Percentiles rank a stretch among this genome's conserved stretches.
phyloP scores from a whole-genome alignment of 2,888 invertebrate genomes.

The Microctonus hyperodae region DNA sequence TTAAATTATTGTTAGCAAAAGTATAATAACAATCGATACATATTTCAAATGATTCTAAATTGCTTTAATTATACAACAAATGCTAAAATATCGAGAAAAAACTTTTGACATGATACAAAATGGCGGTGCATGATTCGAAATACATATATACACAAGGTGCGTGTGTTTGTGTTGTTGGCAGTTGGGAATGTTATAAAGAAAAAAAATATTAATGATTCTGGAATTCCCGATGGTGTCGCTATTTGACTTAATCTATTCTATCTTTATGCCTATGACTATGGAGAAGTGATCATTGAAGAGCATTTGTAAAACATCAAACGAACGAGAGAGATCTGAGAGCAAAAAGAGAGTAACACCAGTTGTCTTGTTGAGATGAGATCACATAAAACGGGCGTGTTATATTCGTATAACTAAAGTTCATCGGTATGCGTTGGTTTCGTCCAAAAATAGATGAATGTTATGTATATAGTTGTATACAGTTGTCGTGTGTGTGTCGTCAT shows the following conservation, averaged over 20 bases:
- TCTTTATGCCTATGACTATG: no score
- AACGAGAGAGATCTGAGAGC: not conserved
- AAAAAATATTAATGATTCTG: not conserved
- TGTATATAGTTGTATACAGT: slow-evolving; percentile 32
- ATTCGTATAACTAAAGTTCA: slow-evolving; percentile 1
- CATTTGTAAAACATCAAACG: not conserved
- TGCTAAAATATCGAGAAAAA: not conserved
- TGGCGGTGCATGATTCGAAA: no score
- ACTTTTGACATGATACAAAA: not conserved
- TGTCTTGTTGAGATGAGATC: not conserved
- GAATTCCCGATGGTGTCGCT: slow-evolving; percentile 5
- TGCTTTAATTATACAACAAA: not conserved
- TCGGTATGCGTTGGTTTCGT: slow-evolving; percentile 31
- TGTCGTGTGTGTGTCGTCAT: slow-evolving; percentile 28
- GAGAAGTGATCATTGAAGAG: no score
- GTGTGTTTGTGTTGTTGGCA: not conserved
- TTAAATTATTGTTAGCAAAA: no score
- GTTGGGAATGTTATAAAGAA: no score
- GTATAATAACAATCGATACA: not conserved
- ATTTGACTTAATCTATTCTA: not conserved
- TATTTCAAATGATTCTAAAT: not conserved
- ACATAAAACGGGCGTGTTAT: slow-evolving; percentile 13
- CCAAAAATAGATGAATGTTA: slow-evolving; percentile 53
- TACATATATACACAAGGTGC: not conserved
- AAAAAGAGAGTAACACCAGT: not conserved